Evolutionary conservation across 2,888 invertebrate genomes (phyloP).

Genomic region (Thalpophila matura): DNA sequence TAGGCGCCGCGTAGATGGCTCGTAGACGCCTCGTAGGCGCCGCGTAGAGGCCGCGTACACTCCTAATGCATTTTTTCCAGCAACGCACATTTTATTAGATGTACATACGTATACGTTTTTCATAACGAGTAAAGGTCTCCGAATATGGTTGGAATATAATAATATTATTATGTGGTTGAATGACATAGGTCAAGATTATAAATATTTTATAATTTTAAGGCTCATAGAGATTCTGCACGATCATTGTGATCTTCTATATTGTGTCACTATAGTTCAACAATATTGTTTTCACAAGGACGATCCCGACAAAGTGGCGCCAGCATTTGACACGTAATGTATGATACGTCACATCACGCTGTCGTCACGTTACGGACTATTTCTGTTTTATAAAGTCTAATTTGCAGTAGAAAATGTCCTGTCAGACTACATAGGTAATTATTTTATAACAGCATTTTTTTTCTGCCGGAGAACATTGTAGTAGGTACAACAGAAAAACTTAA

Average conservation of each 20-base stretch:
- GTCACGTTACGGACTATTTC: conserved; percentile 6
- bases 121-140: background rate
- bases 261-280: background rate
- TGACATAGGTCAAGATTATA: no score
- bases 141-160: background rate
- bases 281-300: conserved; percentile 3
- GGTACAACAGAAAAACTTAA: conserved; percentile 11
- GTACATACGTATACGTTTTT: background rate
- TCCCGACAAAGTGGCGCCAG: conserved; percentile 42
- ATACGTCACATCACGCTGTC: conserved; percentile 24
- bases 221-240: background rate
- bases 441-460: background rate
- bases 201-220: background rate
- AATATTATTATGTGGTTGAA: background rate
- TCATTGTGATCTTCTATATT: conserved; percentile 10
- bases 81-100: no score
- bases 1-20: no score
- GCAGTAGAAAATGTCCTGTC: no score
- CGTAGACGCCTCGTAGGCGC: no score
- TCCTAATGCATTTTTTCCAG: no score
- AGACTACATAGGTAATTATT: background rate
- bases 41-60: no score
- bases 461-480: background rate
- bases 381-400: background rate
- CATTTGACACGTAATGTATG: conserved; percentile 19